Conservation (phyloP, 37 sponge, comb jelly and placozoan genomes). For the Beroe forskalii region DNA sequence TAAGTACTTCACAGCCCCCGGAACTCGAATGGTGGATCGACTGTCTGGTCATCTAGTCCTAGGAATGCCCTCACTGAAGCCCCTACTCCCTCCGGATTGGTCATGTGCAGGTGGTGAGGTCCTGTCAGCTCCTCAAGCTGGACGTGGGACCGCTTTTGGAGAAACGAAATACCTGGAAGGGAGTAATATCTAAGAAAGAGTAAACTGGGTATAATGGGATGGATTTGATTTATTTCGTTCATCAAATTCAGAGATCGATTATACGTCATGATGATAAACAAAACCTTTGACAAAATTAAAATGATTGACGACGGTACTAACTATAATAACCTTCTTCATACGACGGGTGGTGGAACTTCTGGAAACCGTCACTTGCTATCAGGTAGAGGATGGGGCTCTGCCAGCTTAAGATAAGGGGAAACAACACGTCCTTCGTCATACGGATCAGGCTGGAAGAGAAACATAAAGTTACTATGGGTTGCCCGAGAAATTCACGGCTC, state of each 20-base stretch:
- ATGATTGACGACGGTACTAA: too few relatives aligned
- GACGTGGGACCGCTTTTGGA: neutral
- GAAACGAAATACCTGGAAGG: neutral
- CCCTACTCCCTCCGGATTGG: neutral
- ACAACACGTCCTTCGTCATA: conserved; percentile 14
- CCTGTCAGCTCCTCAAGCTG: neutral
- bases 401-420: conserved; percentile 9
- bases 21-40: conserved; percentile 16
- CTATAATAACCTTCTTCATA: conserved; percentile 38
- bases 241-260: too few relatives aligned
- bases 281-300: too few relatives aligned
- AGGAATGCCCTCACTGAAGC: neutral
- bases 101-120: conserved; percentile 47
- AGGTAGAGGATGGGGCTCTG: conserved; percentile 5
- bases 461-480: too few relatives aligned
- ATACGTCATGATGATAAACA: too few relatives aligned
- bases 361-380: neutral
- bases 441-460: conserved; percentile 7
- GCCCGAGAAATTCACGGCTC: too few relatives aligned
- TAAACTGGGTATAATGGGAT: too few relatives aligned
- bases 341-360: conserved; percentile 35
- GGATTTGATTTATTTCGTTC: too few relatives aligned
- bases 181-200: too few relatives aligned
- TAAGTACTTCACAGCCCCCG: neutral
- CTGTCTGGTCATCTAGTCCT: neutral